Conservation (phyloP, 2,797 vertebrate species). For the Coregonus sp. region DNA sequence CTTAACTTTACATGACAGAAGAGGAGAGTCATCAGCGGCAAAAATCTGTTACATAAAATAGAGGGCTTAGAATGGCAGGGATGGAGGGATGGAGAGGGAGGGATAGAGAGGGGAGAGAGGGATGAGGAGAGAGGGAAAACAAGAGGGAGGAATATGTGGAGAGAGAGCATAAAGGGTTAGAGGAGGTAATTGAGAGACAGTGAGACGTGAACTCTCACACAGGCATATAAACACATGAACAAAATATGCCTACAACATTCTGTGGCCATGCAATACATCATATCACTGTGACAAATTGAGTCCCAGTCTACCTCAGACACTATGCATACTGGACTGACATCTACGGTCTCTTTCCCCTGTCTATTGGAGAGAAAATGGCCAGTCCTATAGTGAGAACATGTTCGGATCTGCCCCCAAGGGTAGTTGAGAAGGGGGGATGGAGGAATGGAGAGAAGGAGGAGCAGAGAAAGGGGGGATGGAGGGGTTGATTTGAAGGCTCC, state of each 20-base stretch:
- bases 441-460: conserved; percentile 6
- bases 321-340: background rate
- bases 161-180: background rate
- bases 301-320: background rate
- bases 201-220: background rate
- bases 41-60: conserved; percentile 50
- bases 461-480: conserved; percentile 19
- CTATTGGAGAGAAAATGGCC: background rate
- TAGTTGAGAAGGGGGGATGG: conserved; percentile 14
- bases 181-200: background rate
- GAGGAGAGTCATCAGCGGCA: conserved; percentile 35
- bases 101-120: background rate
- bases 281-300: background rate
- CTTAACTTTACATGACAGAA: conserved; percentile 45
- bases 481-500: conserved; percentile 41
- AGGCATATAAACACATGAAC: no score
- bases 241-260: no score
- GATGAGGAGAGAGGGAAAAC: background rate
- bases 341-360: background rate
- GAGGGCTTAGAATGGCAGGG: background rate
- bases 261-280: no score
- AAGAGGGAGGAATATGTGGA: background rate
- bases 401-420: conserved; percentile 50
- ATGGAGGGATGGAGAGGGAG: conserved; percentile 7
- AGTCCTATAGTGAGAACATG: conserved; percentile 50